These are phyloP conservation scores for Pongo pygmaeus DNA, from an alignment of 2,113 vertebrate genomes.

Conservation along the genomic window DNA sequence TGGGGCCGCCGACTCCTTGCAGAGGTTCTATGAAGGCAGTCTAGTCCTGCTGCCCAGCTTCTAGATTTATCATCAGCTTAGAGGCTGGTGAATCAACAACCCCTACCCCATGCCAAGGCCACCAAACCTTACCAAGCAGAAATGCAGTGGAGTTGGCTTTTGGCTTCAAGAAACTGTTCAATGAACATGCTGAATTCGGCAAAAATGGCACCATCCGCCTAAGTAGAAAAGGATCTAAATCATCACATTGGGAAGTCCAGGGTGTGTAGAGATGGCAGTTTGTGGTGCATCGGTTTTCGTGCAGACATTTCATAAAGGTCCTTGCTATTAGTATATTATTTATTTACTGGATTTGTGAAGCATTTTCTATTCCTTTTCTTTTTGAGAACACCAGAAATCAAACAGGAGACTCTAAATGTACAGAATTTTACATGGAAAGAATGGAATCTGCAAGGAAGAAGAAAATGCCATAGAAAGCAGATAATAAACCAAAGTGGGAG, in stretches of 20 bases:
- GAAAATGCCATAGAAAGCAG: neutral
- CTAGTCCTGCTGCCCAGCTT: neutral
- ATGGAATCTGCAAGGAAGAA: neutral
- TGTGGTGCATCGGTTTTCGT: neutral
- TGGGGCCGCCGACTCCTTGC: neutral
- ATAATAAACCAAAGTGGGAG: neutral
- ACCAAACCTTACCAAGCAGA: conserved; percentile 70
- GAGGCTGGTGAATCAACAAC: conserved; percentile 54
- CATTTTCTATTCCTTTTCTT: neutral
- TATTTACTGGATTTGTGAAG: neutral
- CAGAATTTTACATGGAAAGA: neutral
- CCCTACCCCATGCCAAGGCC: neutral
- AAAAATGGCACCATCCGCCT: conserved; percentile 32
- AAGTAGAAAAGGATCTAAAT: conserved; percentile 44
- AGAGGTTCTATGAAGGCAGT: neutral
- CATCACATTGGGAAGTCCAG: neutral
- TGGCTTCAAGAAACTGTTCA: conserved; percentile 9
- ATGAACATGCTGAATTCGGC: conserved; percentile 66
- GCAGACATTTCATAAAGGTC: neutral
- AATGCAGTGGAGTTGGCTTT: conserved; percentile 45
- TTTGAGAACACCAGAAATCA: neutral
- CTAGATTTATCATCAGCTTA: conserved; percentile 59
- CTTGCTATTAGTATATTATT: neutral
- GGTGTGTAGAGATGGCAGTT: neutral
- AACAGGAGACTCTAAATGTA: neutral